Conservation (phyloP, 2,113 vertebrate genomes). For the Ceyx melanurus region DNA sequence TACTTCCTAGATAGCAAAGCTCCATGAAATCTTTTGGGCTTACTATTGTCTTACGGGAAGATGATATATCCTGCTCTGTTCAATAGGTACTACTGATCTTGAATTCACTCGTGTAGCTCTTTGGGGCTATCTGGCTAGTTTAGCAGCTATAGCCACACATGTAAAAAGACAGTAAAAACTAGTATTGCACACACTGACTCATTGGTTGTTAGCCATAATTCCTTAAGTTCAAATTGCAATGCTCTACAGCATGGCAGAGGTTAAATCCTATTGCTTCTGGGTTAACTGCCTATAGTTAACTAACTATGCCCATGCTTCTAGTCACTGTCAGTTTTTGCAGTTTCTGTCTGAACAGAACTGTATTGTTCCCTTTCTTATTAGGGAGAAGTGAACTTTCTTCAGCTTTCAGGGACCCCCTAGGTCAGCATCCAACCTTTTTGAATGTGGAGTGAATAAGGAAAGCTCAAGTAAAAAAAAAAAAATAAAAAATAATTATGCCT, state of each 20-base stretch:
- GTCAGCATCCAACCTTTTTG: background rate
- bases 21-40: background rate
- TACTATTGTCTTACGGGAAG: background rate
- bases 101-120: background rate
- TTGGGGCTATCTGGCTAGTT: background rate
- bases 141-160: background rate
- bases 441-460: background rate
- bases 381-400: background rate
- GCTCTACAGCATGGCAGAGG: background rate
- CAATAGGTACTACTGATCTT: background rate
- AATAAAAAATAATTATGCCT: background rate
- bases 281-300: background rate
- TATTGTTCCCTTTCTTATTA: background rate
- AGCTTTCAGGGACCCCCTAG: background rate
- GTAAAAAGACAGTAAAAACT: background rate
- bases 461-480: background rate
- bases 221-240: background rate
- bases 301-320: background rate
- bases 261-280: background rate
- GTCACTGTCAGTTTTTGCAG: background rate
- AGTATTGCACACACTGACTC: background rate
- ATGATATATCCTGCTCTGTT: background rate
- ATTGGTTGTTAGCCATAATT: background rate
- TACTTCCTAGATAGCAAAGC: background rate
- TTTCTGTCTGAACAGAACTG: background rate